Conservation (phyloP, 2,888 invertebrate genomes). For the Endotricha flammealis region DNA sequence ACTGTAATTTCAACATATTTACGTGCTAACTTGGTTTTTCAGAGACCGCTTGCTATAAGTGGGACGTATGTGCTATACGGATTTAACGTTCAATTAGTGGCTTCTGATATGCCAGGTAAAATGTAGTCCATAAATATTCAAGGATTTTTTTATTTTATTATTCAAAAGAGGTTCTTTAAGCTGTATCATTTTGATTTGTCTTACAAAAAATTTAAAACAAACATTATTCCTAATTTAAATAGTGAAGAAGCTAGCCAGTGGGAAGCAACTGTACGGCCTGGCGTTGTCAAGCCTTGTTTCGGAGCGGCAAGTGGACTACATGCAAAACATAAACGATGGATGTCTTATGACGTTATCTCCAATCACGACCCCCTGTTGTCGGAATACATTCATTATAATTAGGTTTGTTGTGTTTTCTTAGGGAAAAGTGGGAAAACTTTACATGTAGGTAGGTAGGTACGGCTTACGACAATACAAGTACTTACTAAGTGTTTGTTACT, state of each 20-base stretch:
- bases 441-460: too few relatives aligned
- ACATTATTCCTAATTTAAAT: neutral
- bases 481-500: too few relatives aligned
- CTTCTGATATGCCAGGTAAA: conserved; percentile 63
- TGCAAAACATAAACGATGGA: conserved; percentile 62
- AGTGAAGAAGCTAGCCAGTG: conserved; percentile 19
- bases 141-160: too few relatives aligned
- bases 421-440: too few relatives aligned
- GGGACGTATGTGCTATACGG: conserved; percentile 54
- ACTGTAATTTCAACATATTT: too few relatives aligned
- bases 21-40: too few relatives aligned
- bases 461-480: too few relatives aligned
- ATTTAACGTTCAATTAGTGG: conserved; percentile 63
- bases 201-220: too few relatives aligned
- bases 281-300: conserved; percentile 62
- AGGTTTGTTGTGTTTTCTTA: conserved; percentile 34
- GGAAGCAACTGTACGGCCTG: conserved; percentile 52
- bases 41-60: conserved; percentile 57
- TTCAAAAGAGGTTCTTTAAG: too few relatives aligned
- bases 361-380: conserved; percentile 66
- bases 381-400: conserved; percentile 65
- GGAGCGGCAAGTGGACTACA: conserved; percentile 63
- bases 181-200: too few relatives aligned
- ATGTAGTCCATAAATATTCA: neutral
- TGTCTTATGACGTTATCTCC: conserved; percentile 68